phyloP scores from a whole-genome alignment of 2,888 invertebrate species.

The Drosophila macrospina region DNA sequence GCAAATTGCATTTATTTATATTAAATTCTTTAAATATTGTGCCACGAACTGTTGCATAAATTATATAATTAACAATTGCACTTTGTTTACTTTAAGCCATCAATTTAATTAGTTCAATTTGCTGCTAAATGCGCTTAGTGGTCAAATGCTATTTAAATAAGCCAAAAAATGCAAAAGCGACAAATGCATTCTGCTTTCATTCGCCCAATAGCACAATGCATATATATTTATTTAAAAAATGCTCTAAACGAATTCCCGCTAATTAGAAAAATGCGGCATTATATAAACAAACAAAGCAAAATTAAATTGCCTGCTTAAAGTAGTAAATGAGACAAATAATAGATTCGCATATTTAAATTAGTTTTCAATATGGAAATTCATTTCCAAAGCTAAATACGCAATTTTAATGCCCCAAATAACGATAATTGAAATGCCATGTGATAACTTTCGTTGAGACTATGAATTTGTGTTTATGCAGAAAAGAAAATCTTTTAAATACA shows the following conservation, averaged over 20 bases:
- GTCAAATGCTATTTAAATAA: conserved; percentile 43
- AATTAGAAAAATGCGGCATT: conserved; percentile 56
- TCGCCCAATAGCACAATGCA: conserved; percentile 1
- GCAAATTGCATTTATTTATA: conserved; percentile 12
- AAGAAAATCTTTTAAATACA: too few relatives aligned
- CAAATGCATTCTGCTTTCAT: conserved; percentile 9
- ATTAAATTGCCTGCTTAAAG: conserved; percentile 11
- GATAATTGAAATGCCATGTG: too few relatives aligned
- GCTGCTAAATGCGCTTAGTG: conserved; percentile 34
- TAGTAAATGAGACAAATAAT: conserved; percentile 18
- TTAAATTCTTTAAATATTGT: conserved; percentile 1
- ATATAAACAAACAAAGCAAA: conserved; percentile 29
- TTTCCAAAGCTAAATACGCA: neutral
- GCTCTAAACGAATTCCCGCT: conserved; percentile 38
- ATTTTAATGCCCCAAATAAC: neutral
- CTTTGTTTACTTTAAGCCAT: conserved; percentile 37
- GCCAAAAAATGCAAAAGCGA: conserved; percentile 5
- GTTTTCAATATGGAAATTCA: neutral
- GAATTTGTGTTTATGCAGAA: too few relatives aligned
- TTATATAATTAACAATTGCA: conserved; percentile 50
- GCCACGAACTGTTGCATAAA: conserved; percentile 38
- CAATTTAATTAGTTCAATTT: conserved; percentile 69
- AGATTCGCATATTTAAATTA: neutral
- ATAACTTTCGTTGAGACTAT: too few relatives aligned
- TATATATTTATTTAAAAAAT: conserved; percentile 60